phyloP scores from a whole-genome alignment of 2,888 invertebrate species.

The Eupithecia dodoneata region DNA sequence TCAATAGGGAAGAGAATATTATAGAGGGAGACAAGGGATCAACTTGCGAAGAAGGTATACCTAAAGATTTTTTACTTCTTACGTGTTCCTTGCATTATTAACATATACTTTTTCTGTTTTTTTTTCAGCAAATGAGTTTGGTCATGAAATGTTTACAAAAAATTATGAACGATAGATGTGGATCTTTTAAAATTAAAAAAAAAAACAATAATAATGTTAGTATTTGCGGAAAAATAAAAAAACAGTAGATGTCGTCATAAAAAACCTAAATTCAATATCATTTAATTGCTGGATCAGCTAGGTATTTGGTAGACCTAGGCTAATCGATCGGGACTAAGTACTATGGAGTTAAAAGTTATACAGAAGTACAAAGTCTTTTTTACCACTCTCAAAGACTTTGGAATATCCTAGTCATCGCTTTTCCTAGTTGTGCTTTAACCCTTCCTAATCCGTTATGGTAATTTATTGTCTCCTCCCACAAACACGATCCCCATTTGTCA shows the following conservation, averaged over 20 bases:
- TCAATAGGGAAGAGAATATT: too few species aligned
- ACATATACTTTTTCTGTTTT: too few species aligned
- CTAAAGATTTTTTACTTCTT: too few species aligned
- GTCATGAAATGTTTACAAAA: too few species aligned
- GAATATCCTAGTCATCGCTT: conserved; percentile 15
- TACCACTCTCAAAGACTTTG: not conserved
- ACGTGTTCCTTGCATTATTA: too few species aligned
- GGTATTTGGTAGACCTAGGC: not conserved
- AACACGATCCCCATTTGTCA: conserved; percentile 46
- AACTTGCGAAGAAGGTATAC: too few species aligned
- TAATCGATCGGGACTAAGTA: not conserved
- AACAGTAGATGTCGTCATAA: not conserved
- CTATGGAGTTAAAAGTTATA: not conserved
- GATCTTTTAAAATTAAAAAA: too few species aligned
- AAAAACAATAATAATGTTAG: too few species aligned
- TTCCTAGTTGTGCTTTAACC: conserved; percentile 34
- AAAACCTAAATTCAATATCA: not conserved
- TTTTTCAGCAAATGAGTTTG: too few species aligned
- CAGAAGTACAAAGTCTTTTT: not conserved
- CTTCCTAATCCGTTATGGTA: conserved; percentile 39
- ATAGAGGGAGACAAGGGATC: too few species aligned
- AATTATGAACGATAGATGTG: too few species aligned
- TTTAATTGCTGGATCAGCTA: not conserved
- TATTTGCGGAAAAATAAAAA: too few species aligned
- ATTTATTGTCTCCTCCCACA: conserved; percentile 35